These are phyloP conservation scores for Holothuria leucospilota DNA, from an alignment of 53 echinoderm and acorn worm genomes.

Conservation along the genomic window DNA sequence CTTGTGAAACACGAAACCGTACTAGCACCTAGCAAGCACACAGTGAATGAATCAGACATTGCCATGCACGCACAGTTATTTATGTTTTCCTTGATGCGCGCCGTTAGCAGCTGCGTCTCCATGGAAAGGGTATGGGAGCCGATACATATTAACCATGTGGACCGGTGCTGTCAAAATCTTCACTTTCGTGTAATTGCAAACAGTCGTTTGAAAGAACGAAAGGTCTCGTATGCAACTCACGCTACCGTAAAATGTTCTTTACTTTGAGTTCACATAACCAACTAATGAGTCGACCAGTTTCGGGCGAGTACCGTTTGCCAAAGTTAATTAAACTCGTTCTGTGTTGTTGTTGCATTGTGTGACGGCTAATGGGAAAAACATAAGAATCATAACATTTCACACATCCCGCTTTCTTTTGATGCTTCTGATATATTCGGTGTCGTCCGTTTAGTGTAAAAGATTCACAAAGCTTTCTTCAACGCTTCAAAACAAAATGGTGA, in stretches of 20 bases:
- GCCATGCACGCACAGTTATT: neutral
- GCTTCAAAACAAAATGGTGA: no score
- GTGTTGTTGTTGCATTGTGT: conserved; percentile 18
- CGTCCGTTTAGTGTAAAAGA: no score
- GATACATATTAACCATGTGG: neutral
- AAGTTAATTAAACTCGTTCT: conserved; percentile 30
- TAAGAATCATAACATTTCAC: conserved; percentile 36
- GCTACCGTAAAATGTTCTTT: no score
- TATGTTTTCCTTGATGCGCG: neutral
- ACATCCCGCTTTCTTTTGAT: neutral
- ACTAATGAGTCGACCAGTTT: no score
- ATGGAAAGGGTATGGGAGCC: neutral
- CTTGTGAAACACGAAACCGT: no score
- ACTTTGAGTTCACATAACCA: no score
- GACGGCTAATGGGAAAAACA: conserved; percentile 37
- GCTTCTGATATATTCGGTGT: no score
- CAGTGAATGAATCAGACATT: no score
- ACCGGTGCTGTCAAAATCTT: conserved; percentile 12
- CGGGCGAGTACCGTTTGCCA: neutral
- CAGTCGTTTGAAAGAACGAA: neutral
- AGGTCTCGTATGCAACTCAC: no score
- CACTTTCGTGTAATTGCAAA: conserved; percentile 32
- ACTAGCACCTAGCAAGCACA: no score
- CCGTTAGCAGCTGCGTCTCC: conserved; percentile 5
- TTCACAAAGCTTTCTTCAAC: no score